Evolutionary conservation across 1,140 invertebrate species (phyloP).

Genomic region (Bombus ignitus): DNA sequence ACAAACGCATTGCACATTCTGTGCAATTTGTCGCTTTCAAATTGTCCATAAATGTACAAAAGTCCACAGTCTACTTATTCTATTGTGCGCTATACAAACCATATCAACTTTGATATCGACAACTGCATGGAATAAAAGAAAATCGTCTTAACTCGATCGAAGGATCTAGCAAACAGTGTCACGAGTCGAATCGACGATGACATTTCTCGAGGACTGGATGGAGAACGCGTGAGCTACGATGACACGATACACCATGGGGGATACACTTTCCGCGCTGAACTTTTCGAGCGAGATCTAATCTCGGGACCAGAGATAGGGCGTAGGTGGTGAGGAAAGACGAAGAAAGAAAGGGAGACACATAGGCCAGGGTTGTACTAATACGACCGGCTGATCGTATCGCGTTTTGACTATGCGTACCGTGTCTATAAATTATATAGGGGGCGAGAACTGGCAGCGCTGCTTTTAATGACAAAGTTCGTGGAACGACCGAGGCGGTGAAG

Average conservation of each 20-base stretch:
- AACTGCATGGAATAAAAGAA: neutral
- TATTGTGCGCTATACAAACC: no score
- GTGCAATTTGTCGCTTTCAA: no score
- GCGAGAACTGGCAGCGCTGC: constrained; percentile 3
- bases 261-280: constrained; percentile 50
- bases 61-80: no score
- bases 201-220: constrained; percentile 27
- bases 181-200: constrained; percentile 18
- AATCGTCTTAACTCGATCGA: neutral
- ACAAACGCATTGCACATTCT: no score
- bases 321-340: constrained; percentile 25
- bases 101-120: no score
- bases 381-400: constrained; percentile 42
- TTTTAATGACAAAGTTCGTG: constrained; percentile 26
- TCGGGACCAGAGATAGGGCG: constrained; percentile 27
- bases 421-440: constrained; percentile 52
- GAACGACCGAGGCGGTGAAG: no score
- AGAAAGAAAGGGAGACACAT: neutral
- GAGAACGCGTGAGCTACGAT: constrained; percentile 37
- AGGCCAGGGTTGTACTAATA: constrained; percentile 45
- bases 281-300: constrained; percentile 54
- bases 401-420: constrained; percentile 48
- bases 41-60: no score
- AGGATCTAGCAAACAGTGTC: neutral
- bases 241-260: constrained; percentile 35